Evolutionary conservation across 2,113 vertebrate genomes (phyloP).

Genomic region (Erinaceus europaeus): DNA sequence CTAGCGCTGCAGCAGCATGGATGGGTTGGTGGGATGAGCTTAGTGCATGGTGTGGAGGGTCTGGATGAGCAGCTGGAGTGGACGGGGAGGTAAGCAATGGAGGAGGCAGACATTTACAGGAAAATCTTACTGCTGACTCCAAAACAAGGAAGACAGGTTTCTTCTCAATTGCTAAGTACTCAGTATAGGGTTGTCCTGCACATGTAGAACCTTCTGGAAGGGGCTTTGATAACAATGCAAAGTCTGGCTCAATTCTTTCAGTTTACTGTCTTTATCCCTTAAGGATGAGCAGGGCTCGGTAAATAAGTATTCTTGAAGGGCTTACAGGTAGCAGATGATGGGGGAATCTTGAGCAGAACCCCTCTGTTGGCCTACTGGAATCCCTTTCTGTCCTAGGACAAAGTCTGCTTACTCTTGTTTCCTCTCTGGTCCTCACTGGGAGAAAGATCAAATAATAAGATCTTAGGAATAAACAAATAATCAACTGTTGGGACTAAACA

Average conservation of each 20-base stretch:
- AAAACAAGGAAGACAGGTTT: neutral
- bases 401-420: neutral
- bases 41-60: neutral
- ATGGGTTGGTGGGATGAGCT: neutral
- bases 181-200: neutral
- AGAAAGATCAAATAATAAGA: neutral
- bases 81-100: neutral
- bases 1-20: neutral
- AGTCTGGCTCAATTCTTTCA: neutral
- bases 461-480: neutral
- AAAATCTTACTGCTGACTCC: neutral
- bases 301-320: neutral
- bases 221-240: neutral
- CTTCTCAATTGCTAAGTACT: neutral
- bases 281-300: neutral
- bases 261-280: neutral
- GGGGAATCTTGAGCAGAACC: neutral
- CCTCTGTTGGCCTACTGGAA: neutral
- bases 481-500: neutral
- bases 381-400: neutral
- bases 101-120: neutral
- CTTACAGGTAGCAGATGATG: neutral
- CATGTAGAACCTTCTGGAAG: neutral
- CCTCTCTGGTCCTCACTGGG: neutral
- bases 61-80: neutral